These are phyloP conservation scores for Pandion haliaetus DNA, from an alignment of 2,113 vertebrate genomes.

Conservation along the genomic window DNA sequence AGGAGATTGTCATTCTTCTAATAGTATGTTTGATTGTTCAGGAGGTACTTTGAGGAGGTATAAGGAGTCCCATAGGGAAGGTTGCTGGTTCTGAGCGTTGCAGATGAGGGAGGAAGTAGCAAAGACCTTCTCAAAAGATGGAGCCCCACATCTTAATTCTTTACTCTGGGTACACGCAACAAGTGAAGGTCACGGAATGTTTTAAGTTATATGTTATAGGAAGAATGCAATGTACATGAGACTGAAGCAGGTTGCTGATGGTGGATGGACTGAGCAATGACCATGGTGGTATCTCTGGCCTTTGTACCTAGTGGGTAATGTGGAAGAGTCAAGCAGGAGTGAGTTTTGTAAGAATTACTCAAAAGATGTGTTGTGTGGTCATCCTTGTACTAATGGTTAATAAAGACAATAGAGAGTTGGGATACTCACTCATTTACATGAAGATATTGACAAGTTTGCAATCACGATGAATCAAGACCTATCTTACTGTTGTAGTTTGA, in stretches of 20 bases:
- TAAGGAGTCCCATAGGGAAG: rapidly evolving
- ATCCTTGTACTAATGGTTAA: rapidly evolving
- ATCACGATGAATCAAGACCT: rapidly evolving
- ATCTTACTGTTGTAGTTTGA: rapidly evolving
- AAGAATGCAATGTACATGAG: rapidly evolving
- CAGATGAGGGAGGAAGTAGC: not conserved
- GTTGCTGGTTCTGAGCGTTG: not conserved
- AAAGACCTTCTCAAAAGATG: not conserved
- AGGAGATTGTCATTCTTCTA: not conserved
- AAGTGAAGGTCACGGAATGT: not conserved
- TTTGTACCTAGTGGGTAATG: not conserved
- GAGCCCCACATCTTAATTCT: not conserved
- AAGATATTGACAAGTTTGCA: rapidly evolving
- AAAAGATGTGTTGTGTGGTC: not conserved
- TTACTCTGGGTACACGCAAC: not conserved
- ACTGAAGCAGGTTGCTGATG: not conserved
- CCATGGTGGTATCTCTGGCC: not conserved
- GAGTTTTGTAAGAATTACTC: not conserved
- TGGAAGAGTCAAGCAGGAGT: rapidly evolving
- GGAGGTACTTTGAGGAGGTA: not conserved
- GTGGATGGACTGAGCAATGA: rapidly evolving
- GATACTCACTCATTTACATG: not conserved
- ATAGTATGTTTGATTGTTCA: rapidly evolving
- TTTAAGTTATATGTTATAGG: too few species aligned
- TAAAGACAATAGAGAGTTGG: not conserved